Percentiles rank a stretch among this genome's conserved stretches.
Conservation (phyloP, 1,140 invertebrate species). For the Philopotamus ludificatus region DNA sequence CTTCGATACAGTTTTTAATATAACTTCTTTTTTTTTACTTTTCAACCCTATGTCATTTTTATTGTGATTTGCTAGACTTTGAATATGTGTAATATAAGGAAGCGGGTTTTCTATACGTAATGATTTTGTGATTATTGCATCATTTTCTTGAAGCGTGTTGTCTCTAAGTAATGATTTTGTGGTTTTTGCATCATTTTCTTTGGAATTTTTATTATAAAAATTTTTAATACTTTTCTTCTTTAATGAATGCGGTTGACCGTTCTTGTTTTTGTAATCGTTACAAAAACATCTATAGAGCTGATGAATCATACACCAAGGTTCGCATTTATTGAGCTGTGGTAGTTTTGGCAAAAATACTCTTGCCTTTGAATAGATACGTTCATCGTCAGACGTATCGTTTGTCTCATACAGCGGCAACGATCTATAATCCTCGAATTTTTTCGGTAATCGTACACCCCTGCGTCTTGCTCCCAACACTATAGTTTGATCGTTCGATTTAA, state of each 20-base stretch:
- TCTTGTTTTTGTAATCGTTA: not conserved
- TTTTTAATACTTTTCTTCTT: not conserved
- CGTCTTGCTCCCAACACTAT: slow-evolving; percentile 48
- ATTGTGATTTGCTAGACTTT: no score
- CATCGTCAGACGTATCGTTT: slow-evolving; percentile 2
- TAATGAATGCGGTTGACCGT: not conserved
- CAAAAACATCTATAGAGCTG: slow-evolving; percentile 21
- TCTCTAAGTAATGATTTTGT: no score
- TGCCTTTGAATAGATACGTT: not conserved
- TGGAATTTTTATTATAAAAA: not conserved
- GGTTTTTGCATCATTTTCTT: not conserved
- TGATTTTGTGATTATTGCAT: no score
- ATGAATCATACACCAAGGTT: slow-evolving; percentile 25
- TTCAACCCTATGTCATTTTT: no score
- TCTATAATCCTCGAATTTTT: slow-evolving; percentile 47
- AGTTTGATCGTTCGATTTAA: slow-evolving; percentile 48
- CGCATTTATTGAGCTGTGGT: not conserved
- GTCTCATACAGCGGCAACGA: slow-evolving; percentile 15
- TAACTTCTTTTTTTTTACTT: no score
- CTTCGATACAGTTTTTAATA: no score
- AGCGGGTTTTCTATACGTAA: no score
- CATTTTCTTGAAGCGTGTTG: no score
- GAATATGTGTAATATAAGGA: no score
- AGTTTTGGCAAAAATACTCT: slow-evolving; percentile 9
- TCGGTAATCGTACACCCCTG: slow-evolving; percentile 45